Percentiles rank a stretch among this genome's conserved stretches.
Conservation (phyloP, 2,888 invertebrate species). For the Aphodius granarius region DNA sequence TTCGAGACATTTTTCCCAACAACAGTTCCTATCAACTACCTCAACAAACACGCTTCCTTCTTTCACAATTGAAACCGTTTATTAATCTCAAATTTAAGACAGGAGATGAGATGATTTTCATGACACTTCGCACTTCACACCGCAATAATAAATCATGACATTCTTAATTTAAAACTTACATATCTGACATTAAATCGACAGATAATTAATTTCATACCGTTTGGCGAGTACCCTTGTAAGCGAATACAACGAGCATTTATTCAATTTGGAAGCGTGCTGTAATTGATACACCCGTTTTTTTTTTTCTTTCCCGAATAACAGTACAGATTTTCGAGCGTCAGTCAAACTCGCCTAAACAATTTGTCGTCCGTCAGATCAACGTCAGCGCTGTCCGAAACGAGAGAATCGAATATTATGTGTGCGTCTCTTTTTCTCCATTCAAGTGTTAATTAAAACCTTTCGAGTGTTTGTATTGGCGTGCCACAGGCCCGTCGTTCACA, state of each 20-base stretch:
- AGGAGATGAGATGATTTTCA: too few relatives aligned
- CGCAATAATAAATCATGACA: too few relatives aligned
- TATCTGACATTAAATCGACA: background rate
- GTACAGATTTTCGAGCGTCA: background rate
- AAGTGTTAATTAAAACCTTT: background rate
- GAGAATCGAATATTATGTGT: background rate
- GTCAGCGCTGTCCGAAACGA: background rate
- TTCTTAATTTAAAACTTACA: too few relatives aligned
- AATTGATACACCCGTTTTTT: background rate
- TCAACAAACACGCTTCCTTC: background rate
- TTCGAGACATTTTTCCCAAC: slow-evolving; percentile 1
- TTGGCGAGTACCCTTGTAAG: background rate
- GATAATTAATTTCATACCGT: background rate
- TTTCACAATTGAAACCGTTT: background rate
- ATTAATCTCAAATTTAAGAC: too few relatives aligned
- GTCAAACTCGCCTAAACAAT: background rate
- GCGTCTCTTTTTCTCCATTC: background rate
- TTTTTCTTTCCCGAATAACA: background rate
- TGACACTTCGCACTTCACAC: too few relatives aligned
- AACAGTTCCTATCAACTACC: background rate
- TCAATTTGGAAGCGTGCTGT: background rate
- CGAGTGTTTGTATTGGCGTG: background rate
- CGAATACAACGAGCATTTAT: background rate
- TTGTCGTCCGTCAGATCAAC: background rate
- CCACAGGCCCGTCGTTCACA: background rate